These are phyloP conservation scores for Mechanitis mazaeus DNA, from an alignment of 2,888 invertebrate genomes.

Conservation along the genomic window DNA sequence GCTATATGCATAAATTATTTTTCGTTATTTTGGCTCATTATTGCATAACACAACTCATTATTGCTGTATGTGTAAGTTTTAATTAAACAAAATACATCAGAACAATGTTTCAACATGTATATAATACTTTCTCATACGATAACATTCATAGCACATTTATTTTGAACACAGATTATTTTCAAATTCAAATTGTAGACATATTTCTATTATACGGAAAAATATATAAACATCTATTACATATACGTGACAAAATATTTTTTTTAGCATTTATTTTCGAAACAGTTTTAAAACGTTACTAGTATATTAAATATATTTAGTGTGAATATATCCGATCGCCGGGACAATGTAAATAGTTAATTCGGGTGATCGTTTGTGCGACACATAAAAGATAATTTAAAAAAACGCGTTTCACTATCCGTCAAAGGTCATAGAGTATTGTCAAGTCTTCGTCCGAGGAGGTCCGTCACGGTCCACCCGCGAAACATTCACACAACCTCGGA, in stretches of 20 bases:
- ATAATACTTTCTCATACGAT: slow-evolving; percentile 49
- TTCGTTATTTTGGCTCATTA: no score
- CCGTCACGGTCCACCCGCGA: slow-evolving; percentile 41
- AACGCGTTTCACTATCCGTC: slow-evolving; percentile 51
- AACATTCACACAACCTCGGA: slow-evolving; percentile 67
- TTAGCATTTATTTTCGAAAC: slow-evolving; percentile 51
- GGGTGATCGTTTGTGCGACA: slow-evolving; percentile 59
- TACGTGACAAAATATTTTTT: slow-evolving; percentile 42
- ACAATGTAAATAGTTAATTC: slow-evolving; percentile 32
- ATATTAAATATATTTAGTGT: slow-evolving; percentile 44
- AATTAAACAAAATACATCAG: slow-evolving; percentile 28
- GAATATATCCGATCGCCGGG: slow-evolving; percentile 43
- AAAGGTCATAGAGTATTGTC: slow-evolving; percentile 68
- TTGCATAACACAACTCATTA: no score
- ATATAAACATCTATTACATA: slow-evolving; percentile 53
- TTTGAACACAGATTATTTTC: slow-evolving; percentile 67
- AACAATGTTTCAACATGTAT: slow-evolving; percentile 36
- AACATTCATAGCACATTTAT: slow-evolving; percentile 60
- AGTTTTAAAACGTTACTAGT: slow-evolving; percentile 47
- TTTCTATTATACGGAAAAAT: slow-evolving; percentile 61
- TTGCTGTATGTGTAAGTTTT: slow-evolving; percentile 27
- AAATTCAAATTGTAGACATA: slow-evolving; percentile 67
- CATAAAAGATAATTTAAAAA: slow-evolving; percentile 38
- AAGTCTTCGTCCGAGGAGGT: slow-evolving; percentile 44
- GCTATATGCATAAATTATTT: no score